Evolutionary conservation across 2,888 invertebrate genomes (phyloP).

Genomic region (Archaeoteleia sp.): DNA sequence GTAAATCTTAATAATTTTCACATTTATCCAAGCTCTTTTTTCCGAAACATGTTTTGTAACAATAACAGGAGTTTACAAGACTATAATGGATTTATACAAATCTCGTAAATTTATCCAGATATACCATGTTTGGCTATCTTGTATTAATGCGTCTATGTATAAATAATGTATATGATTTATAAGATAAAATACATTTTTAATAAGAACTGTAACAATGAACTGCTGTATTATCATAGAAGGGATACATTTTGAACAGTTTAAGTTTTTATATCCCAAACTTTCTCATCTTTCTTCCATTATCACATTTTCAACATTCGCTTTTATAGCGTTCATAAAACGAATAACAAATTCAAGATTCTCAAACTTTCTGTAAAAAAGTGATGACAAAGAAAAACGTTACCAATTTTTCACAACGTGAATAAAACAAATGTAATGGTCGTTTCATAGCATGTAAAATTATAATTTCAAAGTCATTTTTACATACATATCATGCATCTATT

Average conservation of each 20-base stretch:
- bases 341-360: conserved; percentile 24
- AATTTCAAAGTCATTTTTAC: too few species aligned
- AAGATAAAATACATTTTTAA: conserved; percentile 6
- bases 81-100: too few species aligned
- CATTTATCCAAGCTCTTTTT: too few species aligned
- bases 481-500: too few species aligned
- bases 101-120: too few species aligned
- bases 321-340: conserved; percentile 25
- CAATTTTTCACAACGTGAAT: too few species aligned
- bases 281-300: conserved; percentile 28
- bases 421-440: too few species aligned
- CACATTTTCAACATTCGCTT: conserved; percentile 12
- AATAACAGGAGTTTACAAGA: too few species aligned
- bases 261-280: conserved; percentile 25
- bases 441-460: too few species aligned
- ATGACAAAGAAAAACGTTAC: neutral
- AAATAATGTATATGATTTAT: neutral
- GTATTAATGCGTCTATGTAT: neutral
- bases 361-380: conserved; percentile 14
- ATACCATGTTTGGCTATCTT: too few species aligned
- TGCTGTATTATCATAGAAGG: neutral
- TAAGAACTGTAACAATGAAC: conserved; percentile 10
- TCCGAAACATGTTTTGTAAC: too few species aligned
- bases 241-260: conserved; percentile 15
- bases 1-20: too few species aligned